Percentiles rank a stretch among this genome's conserved stretches.
Conservation (phyloP, 2,797 vertebrate genomes). For the Clarias fuscus region DNA sequence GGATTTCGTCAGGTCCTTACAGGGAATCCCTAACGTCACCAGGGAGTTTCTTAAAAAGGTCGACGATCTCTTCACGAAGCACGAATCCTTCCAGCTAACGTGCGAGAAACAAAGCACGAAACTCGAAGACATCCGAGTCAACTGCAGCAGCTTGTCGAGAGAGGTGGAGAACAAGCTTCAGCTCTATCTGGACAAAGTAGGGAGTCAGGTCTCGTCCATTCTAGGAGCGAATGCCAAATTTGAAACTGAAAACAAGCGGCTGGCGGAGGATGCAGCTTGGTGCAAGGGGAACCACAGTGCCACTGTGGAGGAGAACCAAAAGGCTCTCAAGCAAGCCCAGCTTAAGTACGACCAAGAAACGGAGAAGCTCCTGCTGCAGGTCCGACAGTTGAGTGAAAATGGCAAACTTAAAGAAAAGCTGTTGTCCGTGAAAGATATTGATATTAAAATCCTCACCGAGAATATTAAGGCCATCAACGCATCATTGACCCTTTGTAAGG, state of each 20-base stretch:
- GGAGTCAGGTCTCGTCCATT: conserved; percentile 62
- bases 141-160: conserved; percentile 74
- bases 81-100: conserved; percentile 70
- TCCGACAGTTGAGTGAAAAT: conserved; percentile 59
- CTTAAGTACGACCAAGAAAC: conserved; percentile 61
- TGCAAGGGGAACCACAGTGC: conserved; percentile 68
- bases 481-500: conserved; percentile 56
- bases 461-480: conserved; percentile 62
- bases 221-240: conserved; percentile 61
- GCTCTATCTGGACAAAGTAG: conserved; percentile 68
- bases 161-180: conserved; percentile 75
- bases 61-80: conserved; percentile 62
- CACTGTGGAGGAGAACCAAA: conserved; percentile 55
- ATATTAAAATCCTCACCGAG: conserved; percentile 59
- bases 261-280: conserved; percentile 60
- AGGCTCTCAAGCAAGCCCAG: conserved; percentile 49
- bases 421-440: conserved; percentile 61
- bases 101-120: conserved; percentile 69
- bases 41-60: conserved; percentile 66
- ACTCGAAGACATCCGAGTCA: conserved; percentile 74
- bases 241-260: conserved; percentile 65
- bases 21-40: conserved; percentile 62
- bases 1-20: conserved; percentile 63
- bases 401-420: conserved; percentile 50
- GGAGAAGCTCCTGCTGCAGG: conserved; percentile 68